phyloP scores from a whole-genome alignment of 2,113 vertebrate species.

The Candoia aspera region DNA sequence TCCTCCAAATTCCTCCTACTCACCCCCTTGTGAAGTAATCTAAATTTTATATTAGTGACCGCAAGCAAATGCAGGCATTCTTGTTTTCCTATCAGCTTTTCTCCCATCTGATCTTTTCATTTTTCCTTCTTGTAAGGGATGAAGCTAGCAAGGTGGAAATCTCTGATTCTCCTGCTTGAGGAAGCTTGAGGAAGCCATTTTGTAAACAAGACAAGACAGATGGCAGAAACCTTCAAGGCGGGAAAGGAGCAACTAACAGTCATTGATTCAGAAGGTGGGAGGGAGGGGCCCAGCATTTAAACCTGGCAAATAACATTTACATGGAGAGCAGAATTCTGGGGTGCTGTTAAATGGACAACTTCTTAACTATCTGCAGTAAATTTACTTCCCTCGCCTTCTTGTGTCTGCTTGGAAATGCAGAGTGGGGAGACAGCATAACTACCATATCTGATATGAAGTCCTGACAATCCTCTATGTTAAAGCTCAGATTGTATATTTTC shows the following conservation, averaged over 20 bases:
- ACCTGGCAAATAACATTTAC: background rate
- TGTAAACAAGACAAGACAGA: background rate
- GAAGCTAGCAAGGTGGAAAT: background rate
- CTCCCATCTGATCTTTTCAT: background rate
- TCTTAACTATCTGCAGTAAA: background rate
- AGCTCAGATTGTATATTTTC: background rate
- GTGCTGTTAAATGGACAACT: background rate
- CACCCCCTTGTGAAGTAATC: background rate
- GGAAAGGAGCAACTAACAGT: background rate
- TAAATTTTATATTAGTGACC: background rate
- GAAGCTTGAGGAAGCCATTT: background rate
- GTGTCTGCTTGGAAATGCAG: background rate
- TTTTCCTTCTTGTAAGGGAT: background rate
- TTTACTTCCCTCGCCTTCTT: background rate
- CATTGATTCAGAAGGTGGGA: background rate
- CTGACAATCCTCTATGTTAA: background rate
- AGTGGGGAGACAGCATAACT: background rate
- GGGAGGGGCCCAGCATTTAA: background rate
- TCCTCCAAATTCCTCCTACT: background rate
- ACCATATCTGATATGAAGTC: background rate
- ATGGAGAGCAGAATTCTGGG: background rate
- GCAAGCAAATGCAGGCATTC: background rate
- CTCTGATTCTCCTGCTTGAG: background rate
- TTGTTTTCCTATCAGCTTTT: background rate
- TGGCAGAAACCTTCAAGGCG: background rate